A percentile compares a stretch with the other conserved stretches of the same genome.
Evolutionary conservation across 2,797 vertebrate genomes (phyloP).

Genomic region (Neosalanx taihuensis): DNA sequence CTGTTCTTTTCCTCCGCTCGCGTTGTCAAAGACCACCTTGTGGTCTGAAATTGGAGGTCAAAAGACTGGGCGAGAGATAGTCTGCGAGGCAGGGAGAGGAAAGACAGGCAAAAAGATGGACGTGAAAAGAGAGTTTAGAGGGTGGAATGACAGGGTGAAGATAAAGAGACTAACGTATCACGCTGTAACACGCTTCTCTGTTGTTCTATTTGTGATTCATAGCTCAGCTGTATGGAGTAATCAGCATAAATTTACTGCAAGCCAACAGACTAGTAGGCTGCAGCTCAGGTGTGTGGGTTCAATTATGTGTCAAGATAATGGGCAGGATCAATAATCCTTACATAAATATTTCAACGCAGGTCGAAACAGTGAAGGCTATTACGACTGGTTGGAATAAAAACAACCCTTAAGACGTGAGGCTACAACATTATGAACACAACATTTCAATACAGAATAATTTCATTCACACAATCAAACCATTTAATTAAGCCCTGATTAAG

Average conservation of each 20-base stretch:
- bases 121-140: background rate
- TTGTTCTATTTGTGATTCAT: background rate
- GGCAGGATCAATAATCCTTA: slow-evolving; percentile 6
- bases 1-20: background rate
- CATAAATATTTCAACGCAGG: slow-evolving; percentile 4
- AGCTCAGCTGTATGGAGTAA: background rate
- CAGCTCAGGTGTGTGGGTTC: background rate
- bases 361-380: background rate
- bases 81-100: no score
- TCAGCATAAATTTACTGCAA: slow-evolving; percentile 2
- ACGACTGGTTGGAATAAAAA: background rate
- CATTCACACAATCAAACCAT: background rate
- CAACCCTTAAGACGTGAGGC: background rate
- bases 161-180: background rate
- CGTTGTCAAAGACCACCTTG: slow-evolving; percentile 14
- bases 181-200: slow-evolving; percentile 2
- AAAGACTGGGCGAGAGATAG: background rate
- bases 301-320: background rate
- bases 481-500: slow-evolving; percentile 11
- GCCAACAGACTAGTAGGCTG: background rate
- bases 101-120: background rate
- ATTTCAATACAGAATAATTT: background rate
- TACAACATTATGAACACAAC: background rate
- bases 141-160: background rate
- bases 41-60: background rate